A percentile compares a stretch with the other conserved stretches of the same genome.
Evolutionary conservation across 2,113 vertebrate species (phyloP).

Genomic region (Leptosomus discolor): DNA sequence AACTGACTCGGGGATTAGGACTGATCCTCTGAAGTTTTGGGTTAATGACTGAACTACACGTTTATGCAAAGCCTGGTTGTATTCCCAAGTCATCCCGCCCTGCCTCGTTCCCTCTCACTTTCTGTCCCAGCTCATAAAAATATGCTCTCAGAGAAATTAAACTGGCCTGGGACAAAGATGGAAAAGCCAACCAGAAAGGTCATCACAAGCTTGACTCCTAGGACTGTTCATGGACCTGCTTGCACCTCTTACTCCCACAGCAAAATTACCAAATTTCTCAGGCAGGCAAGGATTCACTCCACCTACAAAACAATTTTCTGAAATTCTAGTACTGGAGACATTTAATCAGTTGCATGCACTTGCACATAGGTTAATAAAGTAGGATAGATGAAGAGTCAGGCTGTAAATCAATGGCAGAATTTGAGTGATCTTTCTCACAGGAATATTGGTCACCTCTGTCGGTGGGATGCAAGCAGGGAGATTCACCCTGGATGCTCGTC

Average conservation of each 20-base stretch:
- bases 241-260: fast-evolving
- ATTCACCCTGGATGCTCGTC: not conserved
- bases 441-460: not conserved
- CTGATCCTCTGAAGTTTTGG: not conserved
- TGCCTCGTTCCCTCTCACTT: not conserved
- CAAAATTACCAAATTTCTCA: not conserved
- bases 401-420: not conserved
- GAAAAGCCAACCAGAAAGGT: not conserved
- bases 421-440: not conserved
- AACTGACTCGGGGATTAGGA: not conserved
- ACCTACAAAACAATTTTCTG: not conserved
- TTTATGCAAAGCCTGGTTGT: not conserved
- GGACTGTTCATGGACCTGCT: not conserved
- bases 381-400: not conserved
- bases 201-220: not conserved
- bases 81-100: not conserved
- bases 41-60: not conserved
- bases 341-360: not conserved
- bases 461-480: fast-evolving
- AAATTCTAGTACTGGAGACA: not conserved
- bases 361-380: not conserved
- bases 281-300: fast-evolving
- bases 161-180: not conserved
- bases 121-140: not conserved
- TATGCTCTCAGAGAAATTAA: not conserved